Evolutionary conservation across 2,113 vertebrate species (phyloP).

Genomic region (Pagrus major): DNA sequence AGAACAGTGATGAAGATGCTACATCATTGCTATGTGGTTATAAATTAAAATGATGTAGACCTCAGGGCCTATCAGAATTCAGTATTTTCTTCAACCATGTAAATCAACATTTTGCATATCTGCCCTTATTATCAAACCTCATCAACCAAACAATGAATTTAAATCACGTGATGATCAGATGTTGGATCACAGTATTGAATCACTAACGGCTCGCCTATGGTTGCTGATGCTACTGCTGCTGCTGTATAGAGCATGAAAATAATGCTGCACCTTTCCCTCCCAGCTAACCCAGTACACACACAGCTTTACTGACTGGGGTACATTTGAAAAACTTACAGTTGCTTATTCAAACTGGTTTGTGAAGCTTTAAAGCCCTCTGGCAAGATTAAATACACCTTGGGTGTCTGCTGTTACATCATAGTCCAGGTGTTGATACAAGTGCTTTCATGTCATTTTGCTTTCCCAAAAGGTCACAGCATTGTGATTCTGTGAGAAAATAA

Average conservation of each 20-base stretch:
- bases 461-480: background rate
- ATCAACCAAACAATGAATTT: background rate
- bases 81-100: background rate
- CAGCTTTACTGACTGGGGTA: background rate
- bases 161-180: conserved; percentile 52
- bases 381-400: background rate
- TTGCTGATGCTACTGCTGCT: conserved; percentile 9
- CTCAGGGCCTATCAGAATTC: background rate
- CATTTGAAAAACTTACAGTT: background rate
- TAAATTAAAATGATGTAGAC: background rate
- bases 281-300: background rate
- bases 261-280: conserved; percentile 6
- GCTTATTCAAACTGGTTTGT: background rate
- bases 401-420: background rate
- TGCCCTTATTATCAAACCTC: background rate
- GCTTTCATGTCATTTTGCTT: background rate
- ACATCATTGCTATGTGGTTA: background rate
- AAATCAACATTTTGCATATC: background rate
- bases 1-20: background rate
- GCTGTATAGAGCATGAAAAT: conserved; percentile 54
- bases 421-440: background rate
- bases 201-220: conserved; percentile 32
- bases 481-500: background rate
- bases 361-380: background rate
- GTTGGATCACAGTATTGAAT: conserved; percentile 64